Base-by-base conservation (phyloP, 2,888 invertebrate genomes). In the Catocala sponsa region DNA sequence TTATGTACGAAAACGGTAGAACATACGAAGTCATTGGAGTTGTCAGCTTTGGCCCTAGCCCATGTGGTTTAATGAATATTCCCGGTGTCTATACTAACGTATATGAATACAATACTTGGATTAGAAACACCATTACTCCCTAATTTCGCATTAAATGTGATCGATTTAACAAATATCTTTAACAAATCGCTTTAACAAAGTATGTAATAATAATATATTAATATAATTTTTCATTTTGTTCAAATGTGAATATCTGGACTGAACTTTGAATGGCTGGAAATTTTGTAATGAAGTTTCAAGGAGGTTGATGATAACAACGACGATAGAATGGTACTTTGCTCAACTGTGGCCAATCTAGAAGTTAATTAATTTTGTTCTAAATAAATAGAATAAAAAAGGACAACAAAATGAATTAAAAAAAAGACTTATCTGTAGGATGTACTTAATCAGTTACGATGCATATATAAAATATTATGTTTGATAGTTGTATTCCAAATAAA, bases 31-130 rank as follows among this genome's bases (percentile, higher is more conserved):
- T 81, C 0, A 32, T 81, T 2, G 96, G 96, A 0, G 84, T 96
- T 10, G 96, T 96, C 12, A 96, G 96, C 5, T 96, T 95, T 70
- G 96, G 96, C 0, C 95, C 95, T 0, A 87, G 92, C 0, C 94
- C 95, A 0, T 96, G 96, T 74, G 96, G 96, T 0, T 86, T 89
- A 80, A 84, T 86, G 7, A 91, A 93, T 33, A 94, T 95, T 87
- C 96, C 96, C 0, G 96, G 95, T 0, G 95, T 96, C 7, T 96
- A 96, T 78, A 96, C 96, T 0, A 95, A 93, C 71, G 95, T 96
- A 0, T 80, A 86, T 33, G 90, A 95, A 54, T 96, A 95, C 76
- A 79, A 92, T n/a, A 86, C 91, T 0, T 96, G 96, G 96, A 96
- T 96, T 25, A 70, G 42, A 57, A 70, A 7, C 44, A 78, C 33